phyloP scores from a whole-genome alignment of 2,797 vertebrate genomes.

The Morus bassanus region DNA sequence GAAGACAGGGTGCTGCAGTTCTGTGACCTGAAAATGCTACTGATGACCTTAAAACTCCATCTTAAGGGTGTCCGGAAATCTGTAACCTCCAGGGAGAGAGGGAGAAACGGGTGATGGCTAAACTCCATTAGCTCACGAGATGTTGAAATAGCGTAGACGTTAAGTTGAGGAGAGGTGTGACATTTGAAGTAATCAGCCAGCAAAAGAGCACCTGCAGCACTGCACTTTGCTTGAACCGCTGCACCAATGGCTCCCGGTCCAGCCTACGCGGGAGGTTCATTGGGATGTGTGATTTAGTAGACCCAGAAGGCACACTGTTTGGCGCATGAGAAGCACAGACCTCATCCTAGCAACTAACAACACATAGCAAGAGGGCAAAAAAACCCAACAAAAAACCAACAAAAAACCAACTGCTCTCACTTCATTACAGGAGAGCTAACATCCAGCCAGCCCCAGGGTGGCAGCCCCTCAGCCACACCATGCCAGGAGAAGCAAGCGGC shows the following conservation, averaged over 20 bases:
- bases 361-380: neutral
- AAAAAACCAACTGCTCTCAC: neutral
- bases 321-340: neutral
- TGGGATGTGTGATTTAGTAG: neutral
- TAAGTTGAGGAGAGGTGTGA: constrained; percentile 7
- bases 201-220: constrained; percentile 49
- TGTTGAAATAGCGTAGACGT: neutral
- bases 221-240: constrained; percentile 58
- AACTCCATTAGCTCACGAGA: constrained; percentile 13
- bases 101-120: neutral
- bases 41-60: constrained; percentile 3
- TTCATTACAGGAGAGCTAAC: neutral
- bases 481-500: fast-evolving
- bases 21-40: constrained; percentile 40
- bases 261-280: neutral
- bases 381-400: too few species aligned
- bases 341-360: neutral
- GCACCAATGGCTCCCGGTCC: neutral
- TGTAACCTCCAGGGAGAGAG: neutral
- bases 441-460: neutral
- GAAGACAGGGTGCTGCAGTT: constrained; percentile 5
- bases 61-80: constrained; percentile 7
- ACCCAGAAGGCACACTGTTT: neutral
- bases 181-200: constrained; percentile 39
- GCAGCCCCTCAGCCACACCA: neutral